Base-by-base conservation (phyloP, 2,113 vertebrate genomes). In the Euleptes europaea region DNA sequence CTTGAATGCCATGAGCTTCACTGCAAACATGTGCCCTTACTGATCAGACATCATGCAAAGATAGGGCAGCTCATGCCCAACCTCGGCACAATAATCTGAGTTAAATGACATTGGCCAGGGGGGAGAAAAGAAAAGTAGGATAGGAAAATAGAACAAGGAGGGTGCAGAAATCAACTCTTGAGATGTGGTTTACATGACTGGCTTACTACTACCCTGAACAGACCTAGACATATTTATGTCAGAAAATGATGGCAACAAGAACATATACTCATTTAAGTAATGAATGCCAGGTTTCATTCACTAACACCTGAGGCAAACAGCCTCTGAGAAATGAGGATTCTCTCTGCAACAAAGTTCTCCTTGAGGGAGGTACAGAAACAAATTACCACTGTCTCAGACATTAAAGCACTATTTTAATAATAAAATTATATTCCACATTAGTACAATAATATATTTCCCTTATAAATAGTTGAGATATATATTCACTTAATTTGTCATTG, bases 221-320 rank as follows among this genome's bases (percentile, higher is more conserved):
- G 51, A 17, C 51, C 51, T 54, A 54, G 51, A 54, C 15, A 54
- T 54, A 54, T 54, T 54, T 2, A 19, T 66, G 4, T 35, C 81
- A 10, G n/a, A n/a, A n/a, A n/a, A n/a, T n/a, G n/a, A n/a, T n/a
- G 0, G 67, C 2, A 70, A 9, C 10, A 51, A 42, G 12, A 26
- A 47, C 31, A 74, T 49, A 15, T 54, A 49, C 49, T 75, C 15
- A 84, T 82, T 87, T 40, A 47, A 66, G 63, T 66, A 31, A 66
- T n/a, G 28, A 28, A 2, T 75, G 33, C 23, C 0, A 0, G 1
- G 0, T 47, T 86, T 54, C 63, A 80, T 70, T 66, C n/a, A 1
- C 19, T 44, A 78, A 23, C 51, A 91, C 35, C 42, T 54, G 51
- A 17, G 83, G 77, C 5, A 54, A 3, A 80, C n/a, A 35, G 7